Evolutionary conservation across 2,888 invertebrate genomes (phyloP).

Genomic region (Vandiemenella viatica): DNA sequence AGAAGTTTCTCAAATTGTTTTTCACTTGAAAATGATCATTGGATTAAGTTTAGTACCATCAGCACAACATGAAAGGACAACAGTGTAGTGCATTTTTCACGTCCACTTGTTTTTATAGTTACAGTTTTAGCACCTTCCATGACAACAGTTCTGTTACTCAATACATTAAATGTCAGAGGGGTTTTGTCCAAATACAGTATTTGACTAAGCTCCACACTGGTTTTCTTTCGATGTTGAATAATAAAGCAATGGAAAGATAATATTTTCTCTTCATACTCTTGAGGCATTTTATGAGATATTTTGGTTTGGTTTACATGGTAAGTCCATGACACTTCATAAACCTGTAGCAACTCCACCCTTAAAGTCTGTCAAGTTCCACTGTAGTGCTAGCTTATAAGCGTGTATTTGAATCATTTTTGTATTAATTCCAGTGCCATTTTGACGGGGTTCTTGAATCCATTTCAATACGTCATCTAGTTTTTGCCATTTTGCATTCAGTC

Average conservation of each 20-base stretch:
- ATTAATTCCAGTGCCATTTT: no score
- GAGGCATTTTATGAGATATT: slow-evolving; percentile 3
- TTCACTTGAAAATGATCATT: slow-evolving; percentile 1
- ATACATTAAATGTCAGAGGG: slow-evolving; percentile 6
- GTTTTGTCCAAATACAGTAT: slow-evolving; percentile 7
- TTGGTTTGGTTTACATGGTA: background rate
- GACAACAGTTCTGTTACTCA: slow-evolving; percentile 6
- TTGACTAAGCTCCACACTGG: slow-evolving; percentile 1
- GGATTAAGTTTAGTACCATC: slow-evolving; percentile 1
- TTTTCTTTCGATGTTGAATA: slow-evolving; percentile 1
- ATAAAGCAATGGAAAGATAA: slow-evolving; percentile 3
- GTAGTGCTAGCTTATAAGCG: no score
- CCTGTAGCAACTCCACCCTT: background rate
- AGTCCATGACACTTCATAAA: background rate
- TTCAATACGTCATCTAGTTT: background rate
- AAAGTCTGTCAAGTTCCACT: slow-evolving; percentile 9
- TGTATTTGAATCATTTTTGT: no score
- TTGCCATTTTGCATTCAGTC: no score
- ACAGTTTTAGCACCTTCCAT: slow-evolving; percentile 5
- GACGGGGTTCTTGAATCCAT: background rate
- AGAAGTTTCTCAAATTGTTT: background rate
- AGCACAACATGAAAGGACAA: no score
- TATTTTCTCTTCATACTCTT: slow-evolving; percentile 4
- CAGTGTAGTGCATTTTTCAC: background rate
- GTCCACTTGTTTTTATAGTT: background rate